These are phyloP conservation scores for Lasioglossum marginatum DNA, from an alignment of 2,888 invertebrate species.

Conservation along the genomic window DNA sequence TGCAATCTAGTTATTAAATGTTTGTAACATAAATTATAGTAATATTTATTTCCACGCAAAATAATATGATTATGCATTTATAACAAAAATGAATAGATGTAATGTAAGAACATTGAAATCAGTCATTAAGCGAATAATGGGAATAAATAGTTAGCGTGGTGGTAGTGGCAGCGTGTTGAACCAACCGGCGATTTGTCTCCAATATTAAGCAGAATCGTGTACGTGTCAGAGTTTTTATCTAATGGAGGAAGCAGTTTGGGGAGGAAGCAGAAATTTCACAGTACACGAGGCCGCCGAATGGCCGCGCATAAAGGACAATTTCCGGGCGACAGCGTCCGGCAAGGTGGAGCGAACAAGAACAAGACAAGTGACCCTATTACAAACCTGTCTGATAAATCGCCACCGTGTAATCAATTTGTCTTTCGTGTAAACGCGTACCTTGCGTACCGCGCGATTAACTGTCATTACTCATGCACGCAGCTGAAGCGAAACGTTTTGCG, in stretches of 20 bases:
- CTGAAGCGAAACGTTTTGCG: conserved; percentile 12
- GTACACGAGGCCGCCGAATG: neutral
- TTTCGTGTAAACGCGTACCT: conserved; percentile 14
- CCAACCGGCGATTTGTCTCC: neutral
- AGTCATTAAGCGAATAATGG: neutral
- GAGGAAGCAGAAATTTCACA: neutral
- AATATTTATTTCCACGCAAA: too few species aligned
- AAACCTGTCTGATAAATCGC: conserved; percentile 34
- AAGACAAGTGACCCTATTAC: conserved; percentile 30
- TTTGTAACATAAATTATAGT: too few species aligned
- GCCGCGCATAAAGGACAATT: conserved; percentile 8
- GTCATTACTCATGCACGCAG: conserved; percentile 10
- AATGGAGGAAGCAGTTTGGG: neutral
- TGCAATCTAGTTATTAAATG: too few species aligned
- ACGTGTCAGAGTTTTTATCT: neutral
- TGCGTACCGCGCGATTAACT: conserved; percentile 15
- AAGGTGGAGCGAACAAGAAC: conserved; percentile 22
- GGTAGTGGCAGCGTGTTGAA: neutral
- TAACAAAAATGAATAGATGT: too few species aligned
- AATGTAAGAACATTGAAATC: neutral
- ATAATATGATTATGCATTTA: too few species aligned
- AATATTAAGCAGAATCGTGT: neutral
- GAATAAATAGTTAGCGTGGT: neutral
- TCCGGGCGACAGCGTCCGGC: conserved; percentile 28
- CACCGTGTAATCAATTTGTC: conserved; percentile 33